phyloP scores from a whole-genome alignment of 2,113 vertebrate species.

The Tachysurus vachellii region DNA sequence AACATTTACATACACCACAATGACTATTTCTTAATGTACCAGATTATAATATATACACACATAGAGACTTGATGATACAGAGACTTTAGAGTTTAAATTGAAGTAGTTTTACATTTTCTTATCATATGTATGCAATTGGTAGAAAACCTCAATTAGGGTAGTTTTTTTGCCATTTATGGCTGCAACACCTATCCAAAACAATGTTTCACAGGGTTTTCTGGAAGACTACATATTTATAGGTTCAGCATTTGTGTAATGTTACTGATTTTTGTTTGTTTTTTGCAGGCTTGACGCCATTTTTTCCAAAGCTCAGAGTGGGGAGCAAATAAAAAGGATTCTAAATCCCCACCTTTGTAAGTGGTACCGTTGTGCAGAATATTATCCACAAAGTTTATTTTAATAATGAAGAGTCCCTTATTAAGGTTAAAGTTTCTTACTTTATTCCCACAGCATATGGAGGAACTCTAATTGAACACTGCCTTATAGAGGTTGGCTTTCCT shows the following conservation, averaged over 20 bases:
- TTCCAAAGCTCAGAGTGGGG: constrained; percentile 76
- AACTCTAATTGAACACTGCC: constrained; percentile 91
- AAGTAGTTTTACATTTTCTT: neutral
- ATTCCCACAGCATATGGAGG: constrained; percentile 83
- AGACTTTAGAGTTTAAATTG: too few species aligned
- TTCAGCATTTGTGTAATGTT: neutral
- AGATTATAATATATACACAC: too few species aligned
- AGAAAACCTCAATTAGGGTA: neutral
- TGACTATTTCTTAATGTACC: too few species aligned
- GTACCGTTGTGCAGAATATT: neutral
- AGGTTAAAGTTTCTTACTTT: neutral
- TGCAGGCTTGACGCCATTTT: constrained; percentile 86
- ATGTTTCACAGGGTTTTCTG: neutral
- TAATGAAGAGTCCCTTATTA: neutral
- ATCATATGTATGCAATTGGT: neutral
- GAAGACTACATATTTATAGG: neutral
- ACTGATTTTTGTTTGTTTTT: neutral
- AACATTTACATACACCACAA: too few species aligned
- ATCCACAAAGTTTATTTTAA: neutral
- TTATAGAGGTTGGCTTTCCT: constrained; percentile 83
- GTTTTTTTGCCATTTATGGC: neutral
- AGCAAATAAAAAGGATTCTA: constrained; percentile 88
- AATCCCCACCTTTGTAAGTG: constrained; percentile 92
- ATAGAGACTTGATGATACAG: too few species aligned
- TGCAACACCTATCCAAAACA: neutral